Percentiles rank a stretch among this genome's conserved stretches.
phyloP scores from a whole-genome alignment of 2,113 vertebrate genomes.

The Brachyhypopomus gauderio region DNA sequence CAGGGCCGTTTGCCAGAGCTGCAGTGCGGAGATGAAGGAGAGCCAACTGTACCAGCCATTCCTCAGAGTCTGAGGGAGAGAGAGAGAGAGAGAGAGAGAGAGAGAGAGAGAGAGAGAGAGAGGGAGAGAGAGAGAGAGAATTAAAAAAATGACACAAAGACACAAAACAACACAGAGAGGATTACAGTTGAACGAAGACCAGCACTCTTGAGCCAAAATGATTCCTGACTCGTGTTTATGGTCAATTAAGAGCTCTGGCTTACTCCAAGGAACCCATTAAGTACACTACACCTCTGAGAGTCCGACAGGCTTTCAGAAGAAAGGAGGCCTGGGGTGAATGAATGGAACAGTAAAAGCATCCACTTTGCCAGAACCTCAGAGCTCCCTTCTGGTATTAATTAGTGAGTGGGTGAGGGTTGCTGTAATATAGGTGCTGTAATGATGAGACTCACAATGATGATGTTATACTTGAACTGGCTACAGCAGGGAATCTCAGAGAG shows the following conservation, averaged over 20 bases:
- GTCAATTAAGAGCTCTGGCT: background rate
- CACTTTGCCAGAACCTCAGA: background rate
- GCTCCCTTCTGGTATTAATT: background rate
- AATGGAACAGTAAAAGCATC: background rate
- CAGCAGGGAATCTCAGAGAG: constrained; percentile 67
- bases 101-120: background rate
- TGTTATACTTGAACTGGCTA: constrained; percentile 71
- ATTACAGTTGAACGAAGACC: background rate
- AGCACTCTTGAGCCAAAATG: background rate
- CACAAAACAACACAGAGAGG: background rate
- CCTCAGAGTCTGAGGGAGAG: constrained; percentile 70
- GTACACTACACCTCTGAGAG: background rate
- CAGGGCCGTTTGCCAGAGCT: constrained; percentile 83
- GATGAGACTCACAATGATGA: constrained; percentile 76
- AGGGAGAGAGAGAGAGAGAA: background rate
- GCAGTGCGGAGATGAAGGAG: constrained; percentile 70
- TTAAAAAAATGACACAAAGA: background rate
- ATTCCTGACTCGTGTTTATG: background rate
- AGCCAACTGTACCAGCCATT: constrained; percentile 80
- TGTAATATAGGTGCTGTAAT: background rate
- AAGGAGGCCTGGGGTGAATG: background rate
- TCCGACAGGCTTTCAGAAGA: background rate
- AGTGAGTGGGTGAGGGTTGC: background rate
- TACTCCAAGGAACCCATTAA: background rate
- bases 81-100: background rate